Percentiles rank a stretch among this genome's conserved stretches.
These are phyloP conservation scores for Neopipo cinnamomea DNA, from an alignment of 2,113 vertebrate species.

Conservation along the genomic window DNA sequence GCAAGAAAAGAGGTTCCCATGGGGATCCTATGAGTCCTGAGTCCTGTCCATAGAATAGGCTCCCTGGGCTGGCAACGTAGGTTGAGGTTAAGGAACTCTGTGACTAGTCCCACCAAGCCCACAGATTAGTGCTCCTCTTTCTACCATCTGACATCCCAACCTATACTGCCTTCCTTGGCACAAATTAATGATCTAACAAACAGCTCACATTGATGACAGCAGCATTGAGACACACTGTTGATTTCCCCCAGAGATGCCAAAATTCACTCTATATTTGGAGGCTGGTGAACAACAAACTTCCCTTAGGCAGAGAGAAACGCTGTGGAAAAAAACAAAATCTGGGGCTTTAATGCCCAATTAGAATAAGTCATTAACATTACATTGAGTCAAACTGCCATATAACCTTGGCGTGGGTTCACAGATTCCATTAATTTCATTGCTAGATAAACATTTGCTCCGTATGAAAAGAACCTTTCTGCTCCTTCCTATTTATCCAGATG, in stretches of 20 bases:
- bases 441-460: background rate
- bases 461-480: background rate
- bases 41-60: background rate
- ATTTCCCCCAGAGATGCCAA: background rate
- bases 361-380: background rate
- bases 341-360: background rate
- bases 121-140: background rate
- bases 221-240: background rate
- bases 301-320: background rate
- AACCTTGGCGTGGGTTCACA: background rate
- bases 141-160: background rate
- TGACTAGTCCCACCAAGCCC: background rate
- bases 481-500: background rate
- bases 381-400: background rate
- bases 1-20: background rate
- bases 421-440: background rate
- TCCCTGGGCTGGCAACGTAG: background rate
- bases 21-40: background rate
- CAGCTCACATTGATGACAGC: background rate
- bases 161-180: background rate
- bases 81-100: background rate
- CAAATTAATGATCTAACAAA: background rate
- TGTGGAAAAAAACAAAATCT: background rate
- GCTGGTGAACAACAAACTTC: background rate
- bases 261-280: background rate